A percentile compares a stretch with the other conserved stretches of the same genome.
Conservation (phyloP, 2,888 invertebrate genomes). For the Hydrotaea cyrtoneurina region DNA sequence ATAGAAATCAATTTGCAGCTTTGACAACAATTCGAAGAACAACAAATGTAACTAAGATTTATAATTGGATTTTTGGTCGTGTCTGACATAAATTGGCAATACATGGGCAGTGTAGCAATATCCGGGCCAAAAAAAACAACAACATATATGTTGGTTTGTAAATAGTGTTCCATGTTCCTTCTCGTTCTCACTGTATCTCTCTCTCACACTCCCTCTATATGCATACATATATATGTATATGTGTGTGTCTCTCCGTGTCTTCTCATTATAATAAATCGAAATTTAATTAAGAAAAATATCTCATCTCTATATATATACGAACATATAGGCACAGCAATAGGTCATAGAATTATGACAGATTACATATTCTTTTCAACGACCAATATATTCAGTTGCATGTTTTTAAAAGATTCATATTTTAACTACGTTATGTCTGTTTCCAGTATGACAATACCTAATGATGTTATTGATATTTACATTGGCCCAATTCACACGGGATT, state of each 20-base stretch:
- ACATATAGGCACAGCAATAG: neutral
- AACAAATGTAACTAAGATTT: neutral
- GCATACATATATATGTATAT: too few relatives aligned
- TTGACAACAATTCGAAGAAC: too few relatives aligned
- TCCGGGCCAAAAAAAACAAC: constrained; percentile 18
- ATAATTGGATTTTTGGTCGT: constrained; percentile 38
- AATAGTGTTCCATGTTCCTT: neutral
- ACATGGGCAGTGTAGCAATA: neutral
- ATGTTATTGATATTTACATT: too few relatives aligned
- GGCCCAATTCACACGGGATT: too few relatives aligned
- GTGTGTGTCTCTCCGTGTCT: neutral
- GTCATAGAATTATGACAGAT: neutral
- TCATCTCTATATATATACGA: too few relatives aligned
- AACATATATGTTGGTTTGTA: constrained; percentile 7
- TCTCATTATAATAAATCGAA: constrained; percentile 44
- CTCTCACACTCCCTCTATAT: too few relatives aligned
- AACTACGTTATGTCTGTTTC: too few relatives aligned
- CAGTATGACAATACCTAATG: too few relatives aligned
- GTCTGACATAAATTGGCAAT: constrained; percentile 37
- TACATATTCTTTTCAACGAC: neutral
- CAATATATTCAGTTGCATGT: too few relatives aligned
- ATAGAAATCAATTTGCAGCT: neutral
- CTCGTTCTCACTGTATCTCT: too few relatives aligned
- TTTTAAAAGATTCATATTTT: too few relatives aligned
- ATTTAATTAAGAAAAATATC: constrained; percentile 51